Conservation (phyloP, 2,888 invertebrate genomes). For the Tenthredo scrophulariae region DNA sequence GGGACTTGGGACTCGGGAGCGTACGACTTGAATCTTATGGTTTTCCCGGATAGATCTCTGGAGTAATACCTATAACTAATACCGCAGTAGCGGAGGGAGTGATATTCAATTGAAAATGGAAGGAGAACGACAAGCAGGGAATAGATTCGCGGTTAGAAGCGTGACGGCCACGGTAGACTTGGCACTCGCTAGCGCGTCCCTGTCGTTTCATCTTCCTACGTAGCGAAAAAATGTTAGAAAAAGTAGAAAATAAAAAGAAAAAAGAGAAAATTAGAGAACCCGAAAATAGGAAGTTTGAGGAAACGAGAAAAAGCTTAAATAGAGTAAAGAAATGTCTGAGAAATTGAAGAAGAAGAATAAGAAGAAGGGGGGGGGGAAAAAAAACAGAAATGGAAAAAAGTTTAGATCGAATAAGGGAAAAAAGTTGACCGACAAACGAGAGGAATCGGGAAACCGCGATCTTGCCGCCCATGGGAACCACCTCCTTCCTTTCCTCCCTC, state of each 20-base stretch:
- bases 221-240: neutral
- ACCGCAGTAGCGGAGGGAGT: neutral
- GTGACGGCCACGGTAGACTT: conserved; percentile 34
- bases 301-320: neutral
- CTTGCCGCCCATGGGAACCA: conserved; percentile 45
- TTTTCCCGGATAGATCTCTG: neutral
- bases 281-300: neutral
- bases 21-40: neutral
- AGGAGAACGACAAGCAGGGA: conserved; percentile 6
- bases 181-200: conserved; percentile 44
- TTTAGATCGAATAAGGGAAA: conserved; percentile 42
- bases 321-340: neutral
- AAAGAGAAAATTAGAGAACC: neutral
- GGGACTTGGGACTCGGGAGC: neutral
- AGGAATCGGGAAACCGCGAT: conserved; percentile 52
- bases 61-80: neutral
- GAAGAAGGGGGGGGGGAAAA: too few species aligned
- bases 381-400: conserved; percentile 11
- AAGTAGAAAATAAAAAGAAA: neutral
- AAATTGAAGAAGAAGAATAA: neutral
- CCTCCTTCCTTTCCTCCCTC: neutral
- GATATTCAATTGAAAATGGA: conserved; percentile 22
- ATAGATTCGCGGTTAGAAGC: conserved; percentile 43
- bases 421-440: conserved; percentile 56
- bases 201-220: conserved; percentile 24